A percentile compares a stretch with the other conserved stretches of the same genome.
phyloP scores from a whole-genome alignment of 2,797 vertebrate species.

The Pangasius krempfi region DNA sequence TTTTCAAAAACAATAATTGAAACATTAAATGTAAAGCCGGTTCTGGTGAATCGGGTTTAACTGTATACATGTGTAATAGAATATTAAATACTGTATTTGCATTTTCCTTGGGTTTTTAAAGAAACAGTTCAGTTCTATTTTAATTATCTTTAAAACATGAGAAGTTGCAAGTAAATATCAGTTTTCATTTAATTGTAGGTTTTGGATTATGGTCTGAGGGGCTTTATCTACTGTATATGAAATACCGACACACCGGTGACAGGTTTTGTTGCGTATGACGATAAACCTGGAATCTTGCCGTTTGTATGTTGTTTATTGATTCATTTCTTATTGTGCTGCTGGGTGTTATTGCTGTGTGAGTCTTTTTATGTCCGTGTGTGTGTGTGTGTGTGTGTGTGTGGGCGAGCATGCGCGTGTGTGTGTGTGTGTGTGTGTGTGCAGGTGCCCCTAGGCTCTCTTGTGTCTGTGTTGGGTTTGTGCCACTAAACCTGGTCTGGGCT shows the following conservation, averaged over 20 bases:
- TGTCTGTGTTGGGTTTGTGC: constrained; percentile 57
- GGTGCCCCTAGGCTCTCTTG: constrained; percentile 46
- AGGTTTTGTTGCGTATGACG: neutral
- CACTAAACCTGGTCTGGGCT: constrained; percentile 56
- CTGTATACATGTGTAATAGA: neutral
- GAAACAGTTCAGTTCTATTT: neutral
- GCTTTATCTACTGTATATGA: neutral
- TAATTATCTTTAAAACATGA: neutral
- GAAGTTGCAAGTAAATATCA: neutral
- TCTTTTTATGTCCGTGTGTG: neutral
- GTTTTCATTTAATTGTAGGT: constrained; percentile 10
- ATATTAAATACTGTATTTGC: neutral
- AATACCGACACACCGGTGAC: neutral
- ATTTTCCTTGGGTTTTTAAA: neutral
- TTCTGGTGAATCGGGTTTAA: neutral
- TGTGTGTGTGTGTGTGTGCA: neutral
- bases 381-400: constrained; percentile 26
- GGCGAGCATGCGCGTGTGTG: neutral
- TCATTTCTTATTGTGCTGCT: constrained; percentile 23
- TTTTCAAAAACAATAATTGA: too few relatives aligned
- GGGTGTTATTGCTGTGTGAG: constrained; percentile 13
- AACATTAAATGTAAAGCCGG: neutral
- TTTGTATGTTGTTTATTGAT: constrained; percentile 24
- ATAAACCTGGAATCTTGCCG: constrained; percentile 26
- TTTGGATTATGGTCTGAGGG: neutral